Conservation (phyloP, 2,888 invertebrate genomes). For the Aromia moschata region DNA sequence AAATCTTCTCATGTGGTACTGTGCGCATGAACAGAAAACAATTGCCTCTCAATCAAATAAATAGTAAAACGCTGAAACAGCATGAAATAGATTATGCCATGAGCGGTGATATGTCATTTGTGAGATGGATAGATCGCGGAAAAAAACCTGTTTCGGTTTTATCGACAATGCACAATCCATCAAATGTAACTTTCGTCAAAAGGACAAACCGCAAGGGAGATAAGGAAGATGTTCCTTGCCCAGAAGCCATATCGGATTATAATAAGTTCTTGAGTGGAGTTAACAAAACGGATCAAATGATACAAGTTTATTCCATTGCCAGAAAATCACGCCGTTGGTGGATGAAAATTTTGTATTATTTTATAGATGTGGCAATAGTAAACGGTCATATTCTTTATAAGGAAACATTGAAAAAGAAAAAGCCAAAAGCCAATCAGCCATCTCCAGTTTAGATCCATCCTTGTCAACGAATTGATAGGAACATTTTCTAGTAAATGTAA, state of each 20-base stretch:
- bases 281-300: neutral
- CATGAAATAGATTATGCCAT: neutral
- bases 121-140: neutral
- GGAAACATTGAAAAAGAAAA: neutral
- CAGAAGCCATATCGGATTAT: neutral
- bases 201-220: neutral
- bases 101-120: neutral
- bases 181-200: neutral
- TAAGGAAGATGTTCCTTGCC: neutral
- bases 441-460: neutral
- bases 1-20: neutral
- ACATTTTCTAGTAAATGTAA: neutral
- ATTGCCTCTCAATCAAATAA: neutral
- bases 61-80: neutral
- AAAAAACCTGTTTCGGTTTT: neutral
- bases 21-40: neutral
- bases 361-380: neutral
- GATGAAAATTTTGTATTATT: conserved; percentile 2
- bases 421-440: neutral
- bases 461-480: neutral
- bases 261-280: neutral
- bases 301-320: neutral
- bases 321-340: neutral
- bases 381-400: neutral
- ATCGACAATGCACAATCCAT: neutral